Evolutionary conservation across 2,113 vertebrate genomes (phyloP).

Genomic region (Acrocephalus arundinaceus): DNA sequence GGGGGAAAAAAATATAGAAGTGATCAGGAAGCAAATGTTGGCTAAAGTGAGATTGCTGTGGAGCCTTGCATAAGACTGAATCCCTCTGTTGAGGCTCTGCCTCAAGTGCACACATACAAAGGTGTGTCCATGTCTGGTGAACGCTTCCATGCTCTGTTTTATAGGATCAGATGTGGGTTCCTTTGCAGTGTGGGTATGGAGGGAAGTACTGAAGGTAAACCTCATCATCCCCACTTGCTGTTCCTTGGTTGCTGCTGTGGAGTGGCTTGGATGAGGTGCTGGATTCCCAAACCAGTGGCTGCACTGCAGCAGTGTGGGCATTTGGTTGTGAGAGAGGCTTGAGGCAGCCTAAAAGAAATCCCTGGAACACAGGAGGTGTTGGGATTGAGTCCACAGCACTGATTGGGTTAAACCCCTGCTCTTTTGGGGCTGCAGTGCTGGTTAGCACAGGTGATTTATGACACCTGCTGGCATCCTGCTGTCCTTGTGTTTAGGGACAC

Average conservation of each 20-base stretch:
- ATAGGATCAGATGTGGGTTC: not conserved
- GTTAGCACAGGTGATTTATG: fast-evolving
- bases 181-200: not conserved
- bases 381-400: not conserved
- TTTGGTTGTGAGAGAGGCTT: not conserved
- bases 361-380: not conserved
- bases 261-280: not conserved
- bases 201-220: not conserved
- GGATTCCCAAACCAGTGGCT: not conserved
- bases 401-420: not conserved
- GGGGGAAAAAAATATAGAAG: fast-evolving
- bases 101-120: fast-evolving
- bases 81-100: not conserved
- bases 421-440: not conserved
- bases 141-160: fast-evolving
- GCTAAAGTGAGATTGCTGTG: not conserved
- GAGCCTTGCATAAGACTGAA: not conserved
- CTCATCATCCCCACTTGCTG: not conserved
- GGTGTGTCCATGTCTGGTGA: not conserved
- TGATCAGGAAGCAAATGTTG: not conserved
- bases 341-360: not conserved
- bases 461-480: not conserved
- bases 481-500: not conserved
- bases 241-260: not conserved
- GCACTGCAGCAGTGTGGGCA: not conserved